phyloP scores from a whole-genome alignment of 37 sponge, comb jelly and placozoan species.

The Dysidea cf. avara region DNA sequence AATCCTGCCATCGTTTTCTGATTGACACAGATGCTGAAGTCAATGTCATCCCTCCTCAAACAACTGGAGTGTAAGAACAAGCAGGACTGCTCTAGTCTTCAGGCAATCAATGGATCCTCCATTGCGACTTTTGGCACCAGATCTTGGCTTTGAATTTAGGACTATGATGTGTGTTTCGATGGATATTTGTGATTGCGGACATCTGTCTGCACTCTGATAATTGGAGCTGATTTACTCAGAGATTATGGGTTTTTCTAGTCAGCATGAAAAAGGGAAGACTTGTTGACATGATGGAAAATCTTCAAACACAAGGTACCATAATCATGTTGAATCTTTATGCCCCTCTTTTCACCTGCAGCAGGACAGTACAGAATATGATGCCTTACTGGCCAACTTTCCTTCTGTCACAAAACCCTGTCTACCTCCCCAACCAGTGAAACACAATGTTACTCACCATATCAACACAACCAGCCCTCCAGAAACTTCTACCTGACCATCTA shows the following conservation, averaged over 20 bases:
- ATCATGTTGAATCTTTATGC: conserved; percentile 14
- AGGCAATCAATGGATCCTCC: conserved; percentile 20
- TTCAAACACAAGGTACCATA: conserved; percentile 31
- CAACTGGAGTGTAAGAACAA: conserved; percentile 4
- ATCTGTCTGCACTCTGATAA: conserved; percentile 53
- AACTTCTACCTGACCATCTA: conserved; percentile 61
- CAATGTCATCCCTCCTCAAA: conserved; percentile 28
- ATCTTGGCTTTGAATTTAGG: conserved; percentile 60
- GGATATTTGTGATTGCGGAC: conserved; percentile 79
- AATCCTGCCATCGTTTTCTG: conserved; percentile 12
- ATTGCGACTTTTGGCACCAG: conserved; percentile 39
- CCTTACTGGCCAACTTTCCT: conserved; percentile 54
- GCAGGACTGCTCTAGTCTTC: not conserved
- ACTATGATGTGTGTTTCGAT: conserved; percentile 40
- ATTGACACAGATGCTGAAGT: conserved; percentile 68
- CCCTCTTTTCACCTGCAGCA: conserved; percentile 31
- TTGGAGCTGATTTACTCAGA: conserved; percentile 66
- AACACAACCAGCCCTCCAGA: conserved; percentile 66
- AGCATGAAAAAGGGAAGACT: conserved; percentile 42
- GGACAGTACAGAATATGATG: conserved; percentile 21
- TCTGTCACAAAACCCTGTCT: conserved; percentile 26
- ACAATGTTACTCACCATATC: conserved; percentile 56
- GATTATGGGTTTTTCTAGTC: conserved; percentile 51
- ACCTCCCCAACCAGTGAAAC: conserved; percentile 35
- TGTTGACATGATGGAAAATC: conserved; percentile 30